Base-by-base conservation (phyloP, 2,113 vertebrate species). In the Taurulus bubalis region DNA sequence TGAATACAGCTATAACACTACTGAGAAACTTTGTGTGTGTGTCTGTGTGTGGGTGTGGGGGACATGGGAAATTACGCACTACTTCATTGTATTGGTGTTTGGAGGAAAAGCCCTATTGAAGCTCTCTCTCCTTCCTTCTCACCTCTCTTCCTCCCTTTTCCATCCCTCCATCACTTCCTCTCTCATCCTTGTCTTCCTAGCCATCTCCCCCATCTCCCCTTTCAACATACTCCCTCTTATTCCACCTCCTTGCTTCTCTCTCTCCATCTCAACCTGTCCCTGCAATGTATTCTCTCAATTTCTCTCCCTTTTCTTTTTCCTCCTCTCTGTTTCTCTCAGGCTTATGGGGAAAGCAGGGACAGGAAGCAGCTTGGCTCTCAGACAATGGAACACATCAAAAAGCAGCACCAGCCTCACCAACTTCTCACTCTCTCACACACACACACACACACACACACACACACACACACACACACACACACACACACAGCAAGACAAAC, bases 381-480 rank as follows among this genome's bases (percentile, higher is more conserved):
- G 92, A 95, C 95, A 95, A 96, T 96, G 92, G 95, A 90, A 92
- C 93, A 95, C 94, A 96, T 95, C 94, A 95, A 95, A 95, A 94
- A 93, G 85, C 89, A 86, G 84, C 89, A 90, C 91, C 90, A 93
- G 85, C 92, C 90, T 94, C 87, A 93, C 92, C 92, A 92, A 82
- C 87, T 86, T 86, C 87, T 82, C 90, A 76, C 40, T 49, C 51
- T 65, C 71, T 59, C 87, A 87, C 89, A 82, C 82, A 75, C 47
- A 66, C 73, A 62, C 86, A 85, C 91, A 77, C 83, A 71, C 83
- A 64, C 82, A 42, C 55, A 60, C 69, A 63, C 86, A 85, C 90
- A 80, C 87, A 79, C 79, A 70, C 79, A 59, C 56, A 68, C 74
- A 68, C 86, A 45, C 55, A 59, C 80, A 65, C 70, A 87, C 79